A percentile compares a stretch with the other conserved stretches of the same genome.
Conservation (phyloP, 2,888 invertebrate genomes). For the Scaptomyza cyrtandrae region DNA sequence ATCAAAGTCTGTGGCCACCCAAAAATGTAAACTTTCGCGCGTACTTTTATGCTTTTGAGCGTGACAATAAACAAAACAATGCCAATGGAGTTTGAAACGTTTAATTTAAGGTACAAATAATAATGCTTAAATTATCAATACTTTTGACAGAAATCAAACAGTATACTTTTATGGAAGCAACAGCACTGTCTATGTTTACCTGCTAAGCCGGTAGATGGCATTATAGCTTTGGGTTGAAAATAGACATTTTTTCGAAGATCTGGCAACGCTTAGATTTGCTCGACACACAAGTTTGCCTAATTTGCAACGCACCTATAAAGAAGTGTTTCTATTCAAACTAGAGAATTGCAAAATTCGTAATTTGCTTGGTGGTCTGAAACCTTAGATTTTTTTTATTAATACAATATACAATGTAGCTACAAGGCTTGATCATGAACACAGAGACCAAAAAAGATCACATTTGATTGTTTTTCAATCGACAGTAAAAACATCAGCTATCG, state of each 20-base stretch:
- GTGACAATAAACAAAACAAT: no score
- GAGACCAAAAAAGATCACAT: no score
- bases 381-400: no score
- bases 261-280: background rate
- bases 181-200: background rate
- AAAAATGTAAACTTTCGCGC: background rate
- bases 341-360: no score
- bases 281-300: background rate
- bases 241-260: background rate
- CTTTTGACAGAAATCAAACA: background rate
- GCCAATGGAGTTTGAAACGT: background rate
- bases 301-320: background rate
- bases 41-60: background rate
- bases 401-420: no score
- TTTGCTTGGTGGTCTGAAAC: no score
- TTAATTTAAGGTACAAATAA: background rate
- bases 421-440: no score
- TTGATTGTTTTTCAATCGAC: no score
- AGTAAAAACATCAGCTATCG: no score
- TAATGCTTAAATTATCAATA: no score
- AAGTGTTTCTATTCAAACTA: background rate
- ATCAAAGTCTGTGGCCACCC: constrained; percentile 5
- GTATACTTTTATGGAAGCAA: background rate
- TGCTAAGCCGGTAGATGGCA: background rate
- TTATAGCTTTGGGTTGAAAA: no score